Base-by-base conservation (phyloP, 1,140 invertebrate genomes). In the Coenobita brevimanus region DNA sequence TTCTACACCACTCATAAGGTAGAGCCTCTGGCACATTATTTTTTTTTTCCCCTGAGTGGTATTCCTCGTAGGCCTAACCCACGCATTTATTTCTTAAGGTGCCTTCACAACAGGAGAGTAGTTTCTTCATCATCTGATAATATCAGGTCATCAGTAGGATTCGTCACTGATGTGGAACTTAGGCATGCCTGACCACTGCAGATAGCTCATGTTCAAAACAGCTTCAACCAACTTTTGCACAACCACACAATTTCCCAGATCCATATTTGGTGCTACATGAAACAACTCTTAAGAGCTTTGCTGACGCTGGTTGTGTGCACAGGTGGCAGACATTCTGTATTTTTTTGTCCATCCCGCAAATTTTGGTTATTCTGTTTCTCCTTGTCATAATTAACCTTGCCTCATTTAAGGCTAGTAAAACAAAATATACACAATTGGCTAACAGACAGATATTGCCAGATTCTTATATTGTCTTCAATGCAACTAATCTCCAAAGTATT, bases 41-140 rank as follows among this genome's bases (percentile, higher is more conserved):
- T 75, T 75, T 75, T 67, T 67, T 67, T 17, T 50, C 46, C 46
- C 62, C n/a, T 33, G 62, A 36, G 71, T 75, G 71, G 71, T 75
- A 75, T 75, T 33, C 71, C 71, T 33, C 36, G 33, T 75, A 75
- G 71, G 71, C 36, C 36, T 75, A 75, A 75, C 36, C 71, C 71
- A 75, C 71, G 15, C 36, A 15, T 38, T 75, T 75, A 30, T 75
- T n/a, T 33, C 36, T 75, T 75, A n/a, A n/a, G n/a, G n/a, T n/a
- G n/a, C n/a, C n/a, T n/a, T n/a, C n/a, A n/a, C 36, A 33, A 15
- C n/a, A 33, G n/a, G 27, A 75, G 27, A 38, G 36, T 30, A 38
- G 36, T 75, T 36, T 38, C 36, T 38, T 75, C 36, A n/a, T 38
- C 71, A 8, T 75, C 36, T 33, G 71, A 38, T n/a, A 33, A 6